Conservation (phyloP, 2,888 invertebrate genomes). For the Crematogaster levior region DNA sequence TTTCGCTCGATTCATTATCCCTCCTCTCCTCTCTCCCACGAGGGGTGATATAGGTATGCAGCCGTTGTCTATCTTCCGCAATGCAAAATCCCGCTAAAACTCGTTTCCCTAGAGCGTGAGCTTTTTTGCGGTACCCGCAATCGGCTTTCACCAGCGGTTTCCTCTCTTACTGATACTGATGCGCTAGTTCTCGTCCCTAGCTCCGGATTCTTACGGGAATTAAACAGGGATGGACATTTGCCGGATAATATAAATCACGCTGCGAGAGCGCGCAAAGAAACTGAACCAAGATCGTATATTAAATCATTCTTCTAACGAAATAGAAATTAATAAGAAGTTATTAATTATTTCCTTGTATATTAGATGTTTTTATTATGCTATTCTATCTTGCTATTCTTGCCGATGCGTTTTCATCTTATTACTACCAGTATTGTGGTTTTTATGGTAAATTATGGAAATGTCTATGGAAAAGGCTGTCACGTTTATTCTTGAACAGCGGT, state of each 20-base stretch:
- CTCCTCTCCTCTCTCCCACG: neutral
- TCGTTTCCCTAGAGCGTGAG: constrained; percentile 16
- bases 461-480: constrained; percentile 29
- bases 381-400: no score
- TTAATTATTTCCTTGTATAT: no score
- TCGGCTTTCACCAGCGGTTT: constrained; percentile 39
- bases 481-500: constrained; percentile 51
- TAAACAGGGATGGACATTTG: neutral
- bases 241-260: neutral
- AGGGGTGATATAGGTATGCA: constrained; percentile 44
- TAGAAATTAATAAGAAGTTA: neutral
- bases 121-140: constrained; percentile 38
- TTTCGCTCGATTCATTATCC: constrained; percentile 49
- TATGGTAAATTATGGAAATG: no score
- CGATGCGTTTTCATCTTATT: neutral
- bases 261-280: neutral
- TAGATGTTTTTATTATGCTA: no score
- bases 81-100: constrained; percentile 57
- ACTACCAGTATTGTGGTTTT: neutral
- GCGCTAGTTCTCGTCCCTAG: constrained; percentile 1
- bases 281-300: neutral
- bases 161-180: constrained; percentile 3
- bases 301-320: neutral
- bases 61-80: constrained; percentile 55
- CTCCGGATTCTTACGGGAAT: constrained; percentile 28